Evolutionary conservation across 1,140 invertebrate species (phyloP).

Genomic region (Stratiolaelaps scimitus): DNA sequence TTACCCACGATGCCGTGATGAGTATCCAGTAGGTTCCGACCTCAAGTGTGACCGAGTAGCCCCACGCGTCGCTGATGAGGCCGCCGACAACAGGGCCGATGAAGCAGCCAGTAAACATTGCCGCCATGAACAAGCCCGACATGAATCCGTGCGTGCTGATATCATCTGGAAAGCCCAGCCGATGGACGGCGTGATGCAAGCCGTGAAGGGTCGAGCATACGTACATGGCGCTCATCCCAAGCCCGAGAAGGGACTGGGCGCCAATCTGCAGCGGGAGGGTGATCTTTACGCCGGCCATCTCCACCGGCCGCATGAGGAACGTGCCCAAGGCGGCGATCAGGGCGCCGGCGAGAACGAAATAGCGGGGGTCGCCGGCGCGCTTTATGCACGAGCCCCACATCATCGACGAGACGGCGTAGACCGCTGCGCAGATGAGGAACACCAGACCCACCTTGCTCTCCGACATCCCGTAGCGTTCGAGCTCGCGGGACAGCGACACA

Average conservation of each 20-base stretch:
- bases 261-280: neutral
- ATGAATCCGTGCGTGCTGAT: slow-evolving; percentile 20
- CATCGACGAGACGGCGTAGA: slow-evolving; percentile 17
- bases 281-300: neutral
- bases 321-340: neutral
- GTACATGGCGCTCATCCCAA: slow-evolving; percentile 23
- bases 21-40: neutral
- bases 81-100: slow-evolving; percentile 2
- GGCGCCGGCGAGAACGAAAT: neutral
- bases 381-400: neutral
- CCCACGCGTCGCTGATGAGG: neutral
- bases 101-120: neutral
- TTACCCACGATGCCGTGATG: neutral
- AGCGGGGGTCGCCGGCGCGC: neutral
- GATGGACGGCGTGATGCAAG: slow-evolving; percentile 2
- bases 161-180: slow-evolving; percentile 5
- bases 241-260: neutral
- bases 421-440: slow-evolving; percentile 9
- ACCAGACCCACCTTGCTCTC: slow-evolving; percentile 1
- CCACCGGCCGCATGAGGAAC: slow-evolving; percentile 16
- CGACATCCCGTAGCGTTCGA: slow-evolving; percentile 9
- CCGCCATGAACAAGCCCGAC: slow-evolving; percentile 2
- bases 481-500: slow-evolving; percentile 4
- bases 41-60: neutral
- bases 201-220: slow-evolving; percentile 8